phyloP scores from a whole-genome alignment of 2,113 vertebrate genomes.

The Acrocephalus arundinaceus region DNA sequence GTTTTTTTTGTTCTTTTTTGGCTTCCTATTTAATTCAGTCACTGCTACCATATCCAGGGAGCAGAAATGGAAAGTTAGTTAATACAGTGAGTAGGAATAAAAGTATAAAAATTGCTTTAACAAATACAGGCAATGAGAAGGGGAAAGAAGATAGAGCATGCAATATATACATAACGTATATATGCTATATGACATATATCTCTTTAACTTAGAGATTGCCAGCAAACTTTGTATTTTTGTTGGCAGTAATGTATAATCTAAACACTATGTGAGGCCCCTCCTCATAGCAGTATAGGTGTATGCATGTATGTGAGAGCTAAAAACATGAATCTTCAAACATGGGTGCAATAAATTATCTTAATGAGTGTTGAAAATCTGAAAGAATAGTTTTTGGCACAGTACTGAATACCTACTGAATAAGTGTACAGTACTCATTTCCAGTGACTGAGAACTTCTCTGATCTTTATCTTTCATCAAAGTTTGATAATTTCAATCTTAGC shows the following conservation, averaged over 20 bases:
- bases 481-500: not conserved
- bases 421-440: not conserved
- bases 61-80: constrained; percentile 50
- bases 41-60: constrained; percentile 6
- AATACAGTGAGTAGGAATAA: constrained; percentile 24
- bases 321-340: not conserved
- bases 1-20: constrained; percentile 1
- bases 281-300: not conserved
- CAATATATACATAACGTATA: not conserved
- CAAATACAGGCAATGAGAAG: not conserved
- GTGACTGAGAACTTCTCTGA: not conserved
- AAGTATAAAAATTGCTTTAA: constrained; percentile 25
- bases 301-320: not conserved
- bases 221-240: not conserved
- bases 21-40: constrained; percentile 66
- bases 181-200: not conserved
- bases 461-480: not conserved
- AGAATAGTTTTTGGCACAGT: not conserved
- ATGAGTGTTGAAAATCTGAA: not conserved
- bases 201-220: not conserved
- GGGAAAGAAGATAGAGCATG: not conserved
- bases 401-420: not conserved
- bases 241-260: not conserved
- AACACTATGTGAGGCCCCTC: not conserved
- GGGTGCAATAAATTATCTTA: not conserved